Conservation (phyloP, 2,888 invertebrate genomes). For the Leuctra nigra region DNA sequence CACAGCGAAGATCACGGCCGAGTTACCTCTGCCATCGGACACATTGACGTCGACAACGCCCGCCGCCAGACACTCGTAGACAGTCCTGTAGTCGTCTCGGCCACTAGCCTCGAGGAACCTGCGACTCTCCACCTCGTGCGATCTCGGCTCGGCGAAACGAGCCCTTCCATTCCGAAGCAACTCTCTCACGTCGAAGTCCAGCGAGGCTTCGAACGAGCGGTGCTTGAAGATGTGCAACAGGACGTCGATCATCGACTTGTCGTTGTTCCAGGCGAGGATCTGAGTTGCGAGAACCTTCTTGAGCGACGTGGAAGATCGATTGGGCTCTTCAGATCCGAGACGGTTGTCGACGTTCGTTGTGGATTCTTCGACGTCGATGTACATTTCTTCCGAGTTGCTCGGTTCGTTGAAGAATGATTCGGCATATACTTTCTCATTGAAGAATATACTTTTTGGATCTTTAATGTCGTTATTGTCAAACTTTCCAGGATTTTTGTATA, state of each 20-base stretch:
- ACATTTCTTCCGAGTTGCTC: neutral
- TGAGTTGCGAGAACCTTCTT: neutral
- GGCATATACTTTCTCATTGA: neutral
- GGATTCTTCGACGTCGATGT: neutral
- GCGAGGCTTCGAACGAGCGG: neutral
- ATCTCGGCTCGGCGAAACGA: neutral
- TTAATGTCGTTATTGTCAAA: too few species aligned
- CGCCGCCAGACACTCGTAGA: too few species aligned
- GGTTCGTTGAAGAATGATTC: neutral
- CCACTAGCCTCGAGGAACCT: too few species aligned
- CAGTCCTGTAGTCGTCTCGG: too few species aligned
- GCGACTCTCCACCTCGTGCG: neutral
- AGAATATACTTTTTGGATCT: neutral
- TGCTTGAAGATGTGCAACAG: slow-evolving; percentile 6
- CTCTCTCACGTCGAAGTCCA: neutral
- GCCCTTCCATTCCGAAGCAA: neutral
- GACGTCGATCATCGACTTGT: neutral
- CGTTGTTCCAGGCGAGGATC: slow-evolving; percentile 19
- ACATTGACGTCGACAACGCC: slow-evolving; percentile 11
- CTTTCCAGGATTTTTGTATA: too few species aligned
- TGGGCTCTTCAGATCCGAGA: too few species aligned
- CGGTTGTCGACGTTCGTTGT: too few species aligned
- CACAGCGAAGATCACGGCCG: slow-evolving; percentile 8
- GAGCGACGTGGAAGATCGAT: too few species aligned
- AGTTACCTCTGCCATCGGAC: slow-evolving; percentile 13